These are phyloP conservation scores for Chromis chromis DNA, from an alignment of 2,797 vertebrate species.

Conservation along the genomic window DNA sequence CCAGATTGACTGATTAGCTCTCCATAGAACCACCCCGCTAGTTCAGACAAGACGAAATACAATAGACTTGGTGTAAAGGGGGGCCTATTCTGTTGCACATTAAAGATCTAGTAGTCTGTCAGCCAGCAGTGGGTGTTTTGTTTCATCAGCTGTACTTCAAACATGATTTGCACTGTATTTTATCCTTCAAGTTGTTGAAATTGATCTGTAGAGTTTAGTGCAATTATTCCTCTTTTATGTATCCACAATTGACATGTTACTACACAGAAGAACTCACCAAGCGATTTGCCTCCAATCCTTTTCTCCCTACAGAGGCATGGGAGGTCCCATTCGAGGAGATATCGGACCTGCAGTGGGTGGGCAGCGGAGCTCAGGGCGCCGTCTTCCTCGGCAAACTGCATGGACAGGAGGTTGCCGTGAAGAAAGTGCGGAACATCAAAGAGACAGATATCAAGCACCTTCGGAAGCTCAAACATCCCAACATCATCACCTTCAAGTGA, in stretches of 20 bases:
- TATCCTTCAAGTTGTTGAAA: neutral
- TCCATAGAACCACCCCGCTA: neutral
- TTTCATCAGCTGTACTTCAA: constrained; percentile 2
- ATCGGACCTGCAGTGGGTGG: constrained; percentile 98
- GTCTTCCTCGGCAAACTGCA: constrained; percentile 96
- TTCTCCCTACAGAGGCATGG: constrained; percentile 86
- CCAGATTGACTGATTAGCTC: neutral
- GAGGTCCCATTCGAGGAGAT: constrained; percentile 98
- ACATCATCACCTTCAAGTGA: constrained; percentile 98
- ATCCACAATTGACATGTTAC: constrained; percentile 2
- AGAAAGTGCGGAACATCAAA: constrained; percentile 96
- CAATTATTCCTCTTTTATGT: neutral
- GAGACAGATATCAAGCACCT: constrained; percentile 98
- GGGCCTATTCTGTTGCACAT: neutral
- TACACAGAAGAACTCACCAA: neutral
- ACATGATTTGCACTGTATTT: constrained; percentile 8
- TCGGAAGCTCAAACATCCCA: constrained; percentile 94
- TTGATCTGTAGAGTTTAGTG: constrained; percentile 2
- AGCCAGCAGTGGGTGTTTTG: neutral
- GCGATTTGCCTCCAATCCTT: constrained; percentile 12
- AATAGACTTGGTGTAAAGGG: neutral
- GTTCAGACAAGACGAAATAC: neutral
- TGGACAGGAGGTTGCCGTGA: constrained; percentile 95
- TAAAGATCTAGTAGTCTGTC: neutral
- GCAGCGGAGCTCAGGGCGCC: constrained; percentile 95